Evolutionary conservation across 1,140 invertebrate species (phyloP), one percentile per base, ranked within the genome.

Genomic region (Drosophila sechellia): DNA sequence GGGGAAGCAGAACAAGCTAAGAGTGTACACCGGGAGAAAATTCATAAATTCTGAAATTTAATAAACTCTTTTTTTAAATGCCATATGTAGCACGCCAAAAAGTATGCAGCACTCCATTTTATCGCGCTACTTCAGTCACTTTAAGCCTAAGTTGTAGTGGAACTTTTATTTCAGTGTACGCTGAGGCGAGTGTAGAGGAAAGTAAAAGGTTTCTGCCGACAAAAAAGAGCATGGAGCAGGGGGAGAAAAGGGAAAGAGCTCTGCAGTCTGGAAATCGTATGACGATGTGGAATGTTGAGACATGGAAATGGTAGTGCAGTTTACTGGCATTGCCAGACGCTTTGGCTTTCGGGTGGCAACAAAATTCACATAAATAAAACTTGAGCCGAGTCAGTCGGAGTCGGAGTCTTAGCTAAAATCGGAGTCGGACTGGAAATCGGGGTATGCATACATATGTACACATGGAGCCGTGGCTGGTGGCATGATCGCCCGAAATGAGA

Each of bases 191-290:
- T 48, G 34, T 45, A 49, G 70, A 68, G 79, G 71, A 89, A 86
- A 86, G 84, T 77, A 87, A 86, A 86, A 87, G 79, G 83, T 48
- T 65, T 64, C 12, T 20, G 34, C 49, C 27, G 45, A 34, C 11
- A 22, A 13, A 11, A 50, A 46, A 65, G 63, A 64, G 43, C 4
- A 3, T 31, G 22, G 25, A 63, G 59, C 13, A 50, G 50, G 49
- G 40, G 17, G 6, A 57, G 25, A 15, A 8, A 4, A 8, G 65
- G 34, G 37, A 20, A 20, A 17, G 31, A 42, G 60, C 46, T 52
- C 13, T 31, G 64, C 54, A 65, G 54, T 46, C 59, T 71, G 20
- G 27, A 58, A 68, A 64, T 57, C 65, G 57, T 61, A 46, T 61
- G 74, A 54, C 39, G 39, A 60, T 20, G 52, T 72, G 69, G 69